A percentile compares a stretch with the other conserved stretches of the same genome.
Evolutionary conservation across 53 echinoderm and acorn worm species (phyloP).

Genomic region (Zoroaster sp.): DNA sequence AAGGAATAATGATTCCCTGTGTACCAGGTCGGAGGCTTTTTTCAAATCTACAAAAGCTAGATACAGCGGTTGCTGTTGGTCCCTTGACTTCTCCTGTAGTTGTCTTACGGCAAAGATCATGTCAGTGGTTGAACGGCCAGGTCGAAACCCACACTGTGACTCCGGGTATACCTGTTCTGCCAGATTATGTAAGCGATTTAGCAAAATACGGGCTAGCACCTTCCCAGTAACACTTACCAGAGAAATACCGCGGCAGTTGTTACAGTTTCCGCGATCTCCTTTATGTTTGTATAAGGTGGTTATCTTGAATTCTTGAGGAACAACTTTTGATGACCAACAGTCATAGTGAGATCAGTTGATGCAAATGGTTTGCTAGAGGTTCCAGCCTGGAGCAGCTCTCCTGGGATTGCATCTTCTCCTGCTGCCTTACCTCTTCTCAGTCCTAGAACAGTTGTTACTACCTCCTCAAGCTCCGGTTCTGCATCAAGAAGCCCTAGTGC

Average conservation of each 20-base stretch:
- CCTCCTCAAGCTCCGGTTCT: neutral
- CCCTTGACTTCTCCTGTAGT: neutral
- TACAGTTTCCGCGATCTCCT: slow-evolving; percentile 10
- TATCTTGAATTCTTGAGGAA: slow-evolving; percentile 50
- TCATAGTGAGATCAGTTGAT: slow-evolving; percentile 8
- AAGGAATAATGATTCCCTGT: neutral
- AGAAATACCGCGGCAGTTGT: neutral
- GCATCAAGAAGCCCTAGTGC: neutral
- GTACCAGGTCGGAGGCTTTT: slow-evolving; percentile 21
- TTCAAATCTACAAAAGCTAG: slow-evolving; percentile 28
- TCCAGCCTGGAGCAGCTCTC: slow-evolving; percentile 9
- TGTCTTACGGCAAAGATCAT: neutral
- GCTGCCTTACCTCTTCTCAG: slow-evolving; percentile 35
- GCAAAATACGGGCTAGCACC: neutral
- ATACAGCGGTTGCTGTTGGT: slow-evolving; percentile 2
- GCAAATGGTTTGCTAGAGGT: neutral
- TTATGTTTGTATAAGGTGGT: too few relatives aligned
- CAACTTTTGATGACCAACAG: slow-evolving; percentile 12
- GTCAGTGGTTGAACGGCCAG: neutral
- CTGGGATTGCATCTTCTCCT: slow-evolving; percentile 39
- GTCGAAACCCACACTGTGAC: too few relatives aligned
- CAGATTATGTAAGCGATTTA: neutral
- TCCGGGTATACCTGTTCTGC: too few relatives aligned
- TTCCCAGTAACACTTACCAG: neutral
- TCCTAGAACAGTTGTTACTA: neutral